Percentiles rank a stretch among this genome's conserved stretches.
These are phyloP conservation scores for Elysia chlorotica DNA, from an alignment of 1,140 invertebrate species.

Conservation along the genomic window DNA sequence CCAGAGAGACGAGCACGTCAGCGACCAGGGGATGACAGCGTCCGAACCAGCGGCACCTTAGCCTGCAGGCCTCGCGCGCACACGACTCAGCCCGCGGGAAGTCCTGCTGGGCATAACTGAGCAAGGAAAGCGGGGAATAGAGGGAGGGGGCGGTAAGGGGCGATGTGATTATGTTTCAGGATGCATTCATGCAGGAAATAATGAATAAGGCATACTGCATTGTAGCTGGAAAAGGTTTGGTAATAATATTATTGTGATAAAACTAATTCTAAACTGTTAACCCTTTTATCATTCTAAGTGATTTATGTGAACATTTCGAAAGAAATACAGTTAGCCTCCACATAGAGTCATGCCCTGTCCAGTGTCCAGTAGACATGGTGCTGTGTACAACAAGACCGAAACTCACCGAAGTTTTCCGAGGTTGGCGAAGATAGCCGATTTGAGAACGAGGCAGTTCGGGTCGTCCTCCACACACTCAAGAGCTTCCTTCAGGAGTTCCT, in stretches of 20 bases:
- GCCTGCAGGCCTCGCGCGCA: slow-evolving; percentile 31
- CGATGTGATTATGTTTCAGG: too few relatives aligned
- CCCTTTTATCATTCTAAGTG: too few relatives aligned
- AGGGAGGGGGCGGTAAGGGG: too few relatives aligned
- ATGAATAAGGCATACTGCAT: neutral
- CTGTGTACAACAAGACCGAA: too few relatives aligned
- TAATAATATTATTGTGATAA: too few relatives aligned
- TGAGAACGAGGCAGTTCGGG: slow-evolving; percentile 30
- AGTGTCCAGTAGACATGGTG: too few relatives aligned
- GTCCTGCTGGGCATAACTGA: slow-evolving; percentile 40
- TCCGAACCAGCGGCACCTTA: slow-evolving; percentile 46
- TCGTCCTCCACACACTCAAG: slow-evolving; percentile 33
- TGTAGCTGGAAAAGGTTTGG: too few relatives aligned
- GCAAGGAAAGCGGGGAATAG: too few relatives aligned
- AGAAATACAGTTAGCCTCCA: too few relatives aligned
- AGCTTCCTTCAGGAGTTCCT: slow-evolving; percentile 40
- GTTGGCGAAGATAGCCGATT: slow-evolving; percentile 37
- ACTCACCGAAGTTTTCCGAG: slow-evolving; percentile 37
- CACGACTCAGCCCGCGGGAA: slow-evolving; percentile 39
- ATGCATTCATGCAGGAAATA: slow-evolving; percentile 34
- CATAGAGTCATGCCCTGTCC: too few relatives aligned
- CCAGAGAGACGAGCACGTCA: slow-evolving; percentile 36
- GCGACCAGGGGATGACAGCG: slow-evolving; percentile 44
- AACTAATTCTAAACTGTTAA: too few relatives aligned
- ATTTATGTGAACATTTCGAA: too few relatives aligned